Evolutionary conservation across 2,113 vertebrate species (phyloP).

Genomic region (Zosterops hypoxanthus): DNA sequence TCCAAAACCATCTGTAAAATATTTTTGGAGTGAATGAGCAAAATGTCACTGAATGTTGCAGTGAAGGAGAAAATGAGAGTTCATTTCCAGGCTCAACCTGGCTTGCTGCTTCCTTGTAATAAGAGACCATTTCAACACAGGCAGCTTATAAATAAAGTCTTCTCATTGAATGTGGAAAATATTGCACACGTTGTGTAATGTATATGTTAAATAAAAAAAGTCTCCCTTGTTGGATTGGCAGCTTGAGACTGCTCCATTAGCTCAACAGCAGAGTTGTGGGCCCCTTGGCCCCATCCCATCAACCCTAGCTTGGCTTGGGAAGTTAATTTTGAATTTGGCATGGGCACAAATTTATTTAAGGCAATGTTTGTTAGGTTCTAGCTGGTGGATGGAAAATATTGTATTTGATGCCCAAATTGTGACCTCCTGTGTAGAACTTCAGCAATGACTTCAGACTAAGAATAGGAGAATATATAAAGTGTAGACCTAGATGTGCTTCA

Average conservation of each 20-base stretch:
- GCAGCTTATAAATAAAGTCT: slow-evolving; percentile 71
- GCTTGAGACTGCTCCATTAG: slow-evolving; percentile 57
- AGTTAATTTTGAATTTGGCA: slow-evolving; percentile 69
- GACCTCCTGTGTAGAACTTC: slow-evolving; percentile 30
- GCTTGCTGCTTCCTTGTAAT: slow-evolving; percentile 62
- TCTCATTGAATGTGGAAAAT: slow-evolving; percentile 68
- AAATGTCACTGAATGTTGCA: slow-evolving; percentile 30
- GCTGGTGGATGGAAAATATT: slow-evolving; percentile 43
- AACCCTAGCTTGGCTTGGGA: slow-evolving; percentile 33
- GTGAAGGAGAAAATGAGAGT: slow-evolving; percentile 46
- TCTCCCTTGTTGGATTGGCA: slow-evolving; percentile 57
- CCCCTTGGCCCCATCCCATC: slow-evolving; percentile 50
- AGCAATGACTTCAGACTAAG: not conserved
- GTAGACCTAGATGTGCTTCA: not conserved
- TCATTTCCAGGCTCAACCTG: slow-evolving; percentile 59
- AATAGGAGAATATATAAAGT: not conserved
- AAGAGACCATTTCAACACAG: slow-evolving; percentile 61
- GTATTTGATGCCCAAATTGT: slow-evolving; percentile 43
- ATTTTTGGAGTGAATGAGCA: slow-evolving; percentile 38
- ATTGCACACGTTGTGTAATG: slow-evolving; percentile 63
- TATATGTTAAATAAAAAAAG: slow-evolving; percentile 66
- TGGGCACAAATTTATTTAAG: slow-evolving; percentile 60
- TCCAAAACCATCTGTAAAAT: slow-evolving; percentile 19
- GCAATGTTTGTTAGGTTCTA: slow-evolving; percentile 52
- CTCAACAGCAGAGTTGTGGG: slow-evolving; percentile 53